Conservation (phyloP, 2,888 invertebrate genomes). For the Cerastis rubricosa region DNA sequence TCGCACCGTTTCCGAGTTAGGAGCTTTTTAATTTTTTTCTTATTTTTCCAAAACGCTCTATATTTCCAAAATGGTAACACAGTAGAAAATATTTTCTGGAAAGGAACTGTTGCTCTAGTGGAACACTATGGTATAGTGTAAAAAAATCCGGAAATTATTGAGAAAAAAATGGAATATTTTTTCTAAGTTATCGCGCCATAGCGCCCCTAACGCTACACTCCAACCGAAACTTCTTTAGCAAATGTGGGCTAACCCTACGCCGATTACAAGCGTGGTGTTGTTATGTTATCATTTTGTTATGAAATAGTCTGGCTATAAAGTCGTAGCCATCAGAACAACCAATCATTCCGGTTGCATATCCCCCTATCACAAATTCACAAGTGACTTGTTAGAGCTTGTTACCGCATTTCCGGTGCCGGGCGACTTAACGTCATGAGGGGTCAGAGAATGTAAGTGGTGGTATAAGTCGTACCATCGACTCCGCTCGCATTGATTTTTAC, state of each 20-base stretch:
- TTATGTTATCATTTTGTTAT: too few relatives aligned
- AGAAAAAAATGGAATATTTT: too few relatives aligned
- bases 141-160: too few relatives aligned
- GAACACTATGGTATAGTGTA: too few relatives aligned
- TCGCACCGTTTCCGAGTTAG: too few relatives aligned
- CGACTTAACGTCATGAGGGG: conserved; percentile 2
- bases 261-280: neutral
- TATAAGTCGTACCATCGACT: neutral
- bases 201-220: too few relatives aligned
- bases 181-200: too few relatives aligned
- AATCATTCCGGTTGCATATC: neutral
- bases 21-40: too few relatives aligned
- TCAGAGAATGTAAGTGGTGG: neutral
- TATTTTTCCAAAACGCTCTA: too few relatives aligned
- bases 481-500: neutral
- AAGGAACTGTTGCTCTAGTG: too few relatives aligned
- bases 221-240: neutral
- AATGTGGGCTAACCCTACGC: neutral
- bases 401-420: conserved; percentile 24
- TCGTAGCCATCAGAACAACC: neutral
- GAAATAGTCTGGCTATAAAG: neutral
- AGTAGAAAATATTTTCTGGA: too few relatives aligned
- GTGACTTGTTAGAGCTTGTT: conserved; percentile 38
- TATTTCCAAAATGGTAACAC: too few relatives aligned
- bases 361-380: conserved; percentile 22